phyloP scores from a whole-genome alignment of 2,113 vertebrate species.

The Trochalopteron elliotii region DNA sequence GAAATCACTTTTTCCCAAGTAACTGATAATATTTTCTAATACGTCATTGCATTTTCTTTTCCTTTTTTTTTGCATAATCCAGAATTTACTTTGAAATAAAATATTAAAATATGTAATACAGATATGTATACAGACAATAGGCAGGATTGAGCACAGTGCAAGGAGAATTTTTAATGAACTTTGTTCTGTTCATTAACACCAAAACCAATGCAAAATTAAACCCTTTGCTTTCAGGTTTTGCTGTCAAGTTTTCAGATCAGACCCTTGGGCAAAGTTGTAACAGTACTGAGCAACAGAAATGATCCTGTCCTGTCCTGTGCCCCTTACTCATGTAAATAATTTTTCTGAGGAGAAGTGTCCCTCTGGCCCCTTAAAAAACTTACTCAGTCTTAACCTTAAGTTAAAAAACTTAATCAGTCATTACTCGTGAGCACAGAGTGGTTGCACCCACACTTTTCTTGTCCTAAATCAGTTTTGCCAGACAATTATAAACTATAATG shows the following conservation, averaged over 20 bases:
- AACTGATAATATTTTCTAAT: conserved; percentile 1
- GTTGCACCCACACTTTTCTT: neutral
- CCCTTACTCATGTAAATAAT: neutral
- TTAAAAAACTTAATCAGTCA: neutral
- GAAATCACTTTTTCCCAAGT: conserved; percentile 16
- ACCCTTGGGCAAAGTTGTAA: neutral
- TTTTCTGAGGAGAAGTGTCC: neutral
- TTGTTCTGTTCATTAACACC: neutral
- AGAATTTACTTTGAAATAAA: neutral
- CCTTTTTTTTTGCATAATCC: neutral
- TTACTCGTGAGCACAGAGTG: neutral
- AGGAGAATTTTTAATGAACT: neutral
- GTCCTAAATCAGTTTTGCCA: neutral
- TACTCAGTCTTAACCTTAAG: too few relatives aligned
- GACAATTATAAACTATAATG: neutral
- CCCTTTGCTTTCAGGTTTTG: neutral
- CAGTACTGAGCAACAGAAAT: neutral
- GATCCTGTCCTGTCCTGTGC: neutral
- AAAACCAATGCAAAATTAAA: neutral
- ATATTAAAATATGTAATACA: neutral
- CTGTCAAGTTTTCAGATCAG: neutral
- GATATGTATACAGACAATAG: neutral
- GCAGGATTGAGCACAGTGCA: neutral
- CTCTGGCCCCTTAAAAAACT: neutral
- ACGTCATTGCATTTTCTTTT: neutral